Percentiles rank a stretch among this genome's conserved stretches.
Evolutionary conservation across 64 coral and sea anemone species (phyloP).

Genomic region (Acropora tenuis): DNA sequence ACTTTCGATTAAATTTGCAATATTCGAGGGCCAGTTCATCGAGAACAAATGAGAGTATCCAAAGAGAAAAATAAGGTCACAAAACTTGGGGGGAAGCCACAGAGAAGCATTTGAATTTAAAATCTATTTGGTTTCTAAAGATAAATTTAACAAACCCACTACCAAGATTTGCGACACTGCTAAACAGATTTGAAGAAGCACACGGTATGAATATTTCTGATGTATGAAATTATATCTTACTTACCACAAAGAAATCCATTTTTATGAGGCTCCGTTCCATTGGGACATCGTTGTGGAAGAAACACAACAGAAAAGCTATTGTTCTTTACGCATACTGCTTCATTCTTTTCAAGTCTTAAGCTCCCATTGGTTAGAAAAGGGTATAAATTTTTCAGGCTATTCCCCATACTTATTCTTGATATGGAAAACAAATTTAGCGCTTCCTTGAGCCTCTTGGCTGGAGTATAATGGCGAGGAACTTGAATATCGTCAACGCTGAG

Average conservation of each 20-base stretch:
- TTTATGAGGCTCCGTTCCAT: neutral
- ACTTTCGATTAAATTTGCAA: neutral
- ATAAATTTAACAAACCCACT: too few relatives aligned
- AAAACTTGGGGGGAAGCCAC: too few relatives aligned
- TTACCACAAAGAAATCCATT: slow-evolving; percentile 28
- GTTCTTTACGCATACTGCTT: neutral
- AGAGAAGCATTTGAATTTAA: too few relatives aligned
- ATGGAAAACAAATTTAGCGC: neutral
- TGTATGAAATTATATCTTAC: neutral
- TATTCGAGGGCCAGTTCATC: neutral
- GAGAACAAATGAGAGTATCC: neutral
- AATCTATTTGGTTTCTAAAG: too few relatives aligned
- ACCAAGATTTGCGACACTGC: too few relatives aligned
- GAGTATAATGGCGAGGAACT: neutral
- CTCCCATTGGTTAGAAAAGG: neutral
- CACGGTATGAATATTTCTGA: neutral
- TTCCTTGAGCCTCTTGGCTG: neutral
- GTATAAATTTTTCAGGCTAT: slow-evolving; percentile 6
- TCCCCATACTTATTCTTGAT: slow-evolving; percentile 6
- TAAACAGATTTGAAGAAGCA: neutral
- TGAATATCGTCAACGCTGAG: neutral
- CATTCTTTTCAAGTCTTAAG: neutral
- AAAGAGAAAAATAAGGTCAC: too few relatives aligned
- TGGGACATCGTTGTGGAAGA: slow-evolving; percentile 13
- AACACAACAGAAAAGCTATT: neutral